A percentile compares a stretch with the other conserved stretches of the same genome.
Evolutionary conservation across 2,888 invertebrate genomes (phyloP).

Genomic region (Chrysolina oricalcia): DNA sequence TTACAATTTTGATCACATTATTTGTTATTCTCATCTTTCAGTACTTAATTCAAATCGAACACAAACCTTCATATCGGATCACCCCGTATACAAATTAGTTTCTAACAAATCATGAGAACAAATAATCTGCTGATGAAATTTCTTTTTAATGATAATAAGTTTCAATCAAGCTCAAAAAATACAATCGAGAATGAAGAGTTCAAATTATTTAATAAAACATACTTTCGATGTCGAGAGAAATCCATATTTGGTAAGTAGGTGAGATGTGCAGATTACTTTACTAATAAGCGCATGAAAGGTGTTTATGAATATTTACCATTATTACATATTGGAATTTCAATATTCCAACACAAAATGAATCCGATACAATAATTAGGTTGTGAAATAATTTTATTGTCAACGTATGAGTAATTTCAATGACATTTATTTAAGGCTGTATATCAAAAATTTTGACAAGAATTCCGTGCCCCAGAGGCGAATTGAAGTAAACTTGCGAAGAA

Average conservation of each 20-base stretch:
- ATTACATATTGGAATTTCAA: constrained; percentile 20
- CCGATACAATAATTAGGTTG: background rate
- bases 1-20: no score
- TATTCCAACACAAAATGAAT: background rate
- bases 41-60: no score
- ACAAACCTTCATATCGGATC: background rate
- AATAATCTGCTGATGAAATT: background rate
- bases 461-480: no score
- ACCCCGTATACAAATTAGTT: background rate
- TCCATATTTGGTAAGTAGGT: constrained; percentile 32
- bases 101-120: background rate
- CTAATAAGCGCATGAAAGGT: constrained; percentile 23
- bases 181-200: background rate
- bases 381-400: no score
- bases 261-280: constrained; percentile 31
- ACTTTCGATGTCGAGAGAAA: constrained; percentile 35
- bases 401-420: no score
- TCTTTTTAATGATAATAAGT: constrained; percentile 1
- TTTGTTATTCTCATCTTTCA: no score
- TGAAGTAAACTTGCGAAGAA: no score
- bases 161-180: constrained; percentile 2
- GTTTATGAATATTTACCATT: constrained; percentile 16
- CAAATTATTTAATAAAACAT: constrained; percentile 21
- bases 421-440: no score
- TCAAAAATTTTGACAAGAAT: no score